Percentiles rank a stretch among this genome's conserved stretches.
phyloP scores from a whole-genome alignment of 2,888 invertebrate species.

The Drosophila phalerata region DNA sequence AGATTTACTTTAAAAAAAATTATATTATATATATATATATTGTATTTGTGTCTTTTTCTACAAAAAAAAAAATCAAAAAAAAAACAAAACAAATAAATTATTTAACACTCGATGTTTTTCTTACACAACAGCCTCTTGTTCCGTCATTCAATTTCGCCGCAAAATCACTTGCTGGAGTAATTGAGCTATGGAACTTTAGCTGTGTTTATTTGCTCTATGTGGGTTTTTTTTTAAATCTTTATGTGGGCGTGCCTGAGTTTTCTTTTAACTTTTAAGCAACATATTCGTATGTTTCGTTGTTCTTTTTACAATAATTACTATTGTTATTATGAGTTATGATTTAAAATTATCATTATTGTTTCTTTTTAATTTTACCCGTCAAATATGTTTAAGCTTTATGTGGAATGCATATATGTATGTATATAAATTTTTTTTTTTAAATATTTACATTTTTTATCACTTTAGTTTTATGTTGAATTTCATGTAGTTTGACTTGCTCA shows the following conservation, averaged over 20 bases:
- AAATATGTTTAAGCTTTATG: slow-evolving; percentile 48
- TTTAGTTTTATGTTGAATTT: slow-evolving; percentile 47
- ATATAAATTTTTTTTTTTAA: slow-evolving; percentile 26
- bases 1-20: slow-evolving; percentile 40
- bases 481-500: slow-evolving; percentile 75
- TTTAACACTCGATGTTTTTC: slow-evolving; percentile 79
- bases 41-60: slow-evolving; percentile 68
- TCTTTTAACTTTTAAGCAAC: slow-evolving; percentile 33
- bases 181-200: slow-evolving; percentile 20
- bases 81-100: slow-evolving; percentile 63
- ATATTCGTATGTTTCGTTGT: slow-evolving; percentile 10
- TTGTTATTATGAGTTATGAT: slow-evolving; percentile 3
- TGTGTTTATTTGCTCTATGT: slow-evolving; percentile 44
- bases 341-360: slow-evolving; percentile 15
- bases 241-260: slow-evolving; percentile 59
- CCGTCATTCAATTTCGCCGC: slow-evolving; percentile 19
- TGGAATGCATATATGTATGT: slow-evolving; percentile 63
- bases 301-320: slow-evolving; percentile 8
- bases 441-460: slow-evolving; percentile 37
- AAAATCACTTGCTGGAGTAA: slow-evolving; percentile 1
- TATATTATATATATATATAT: slow-evolving; percentile 51
- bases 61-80: slow-evolving; percentile 36
- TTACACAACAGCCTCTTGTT: slow-evolving; percentile 54
- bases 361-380: slow-evolving; percentile 59
- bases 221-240: slow-evolving; percentile 39